These are phyloP conservation scores for Ferrisia virgata DNA, from an alignment of 2,888 invertebrate genomes.

Conservation along the genomic window DNA sequence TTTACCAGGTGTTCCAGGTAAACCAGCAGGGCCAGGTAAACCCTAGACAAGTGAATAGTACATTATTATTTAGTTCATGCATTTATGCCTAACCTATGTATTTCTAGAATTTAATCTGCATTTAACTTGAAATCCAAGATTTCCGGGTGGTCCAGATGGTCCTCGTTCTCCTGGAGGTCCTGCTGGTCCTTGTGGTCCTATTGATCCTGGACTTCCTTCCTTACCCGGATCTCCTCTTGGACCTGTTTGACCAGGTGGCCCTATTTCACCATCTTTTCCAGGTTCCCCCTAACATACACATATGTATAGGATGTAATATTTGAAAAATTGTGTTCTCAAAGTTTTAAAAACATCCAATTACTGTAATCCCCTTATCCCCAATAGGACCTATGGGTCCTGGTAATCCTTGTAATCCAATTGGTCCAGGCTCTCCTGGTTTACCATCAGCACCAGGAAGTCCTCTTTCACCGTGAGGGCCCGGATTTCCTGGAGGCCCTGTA, in stretches of 20 bases:
- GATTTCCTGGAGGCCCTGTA: slow-evolving; percentile 67
- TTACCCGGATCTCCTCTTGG: slow-evolving; percentile 74
- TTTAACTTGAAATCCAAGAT: slow-evolving; percentile 74
- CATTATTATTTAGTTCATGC: too few relatives aligned
- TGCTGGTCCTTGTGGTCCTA: slow-evolving; percentile 66
- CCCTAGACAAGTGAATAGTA: too few relatives aligned
- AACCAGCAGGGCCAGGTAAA: slow-evolving; percentile 70
- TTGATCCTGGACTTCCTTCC: slow-evolving; percentile 71
- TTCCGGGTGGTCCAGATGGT: slow-evolving; percentile 62
- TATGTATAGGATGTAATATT: too few relatives aligned
- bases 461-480: slow-evolving; percentile 68
- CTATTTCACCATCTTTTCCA: slow-evolving; percentile 77
- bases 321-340: too few relatives aligned
- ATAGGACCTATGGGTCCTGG: slow-evolving; percentile 73
- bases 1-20: slow-evolving; percentile 72
- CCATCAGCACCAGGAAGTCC: slow-evolving; percentile 67
- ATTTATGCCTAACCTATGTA: too few relatives aligned
- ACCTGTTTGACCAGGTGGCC: slow-evolving; percentile 67
- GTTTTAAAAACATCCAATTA: too few relatives aligned
- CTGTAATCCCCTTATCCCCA: slow-evolving; percentile 74
- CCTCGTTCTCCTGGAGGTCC: slow-evolving; percentile 58
- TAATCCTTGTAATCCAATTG: slow-evolving; percentile 74
- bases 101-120: too few relatives aligned
- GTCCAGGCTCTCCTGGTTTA: slow-evolving; percentile 77
- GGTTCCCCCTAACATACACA: slow-evolving; percentile 66